Evolutionary conservation across 2,113 vertebrate genomes (phyloP).

Genomic region (Hirundichthys speculiger): DNA sequence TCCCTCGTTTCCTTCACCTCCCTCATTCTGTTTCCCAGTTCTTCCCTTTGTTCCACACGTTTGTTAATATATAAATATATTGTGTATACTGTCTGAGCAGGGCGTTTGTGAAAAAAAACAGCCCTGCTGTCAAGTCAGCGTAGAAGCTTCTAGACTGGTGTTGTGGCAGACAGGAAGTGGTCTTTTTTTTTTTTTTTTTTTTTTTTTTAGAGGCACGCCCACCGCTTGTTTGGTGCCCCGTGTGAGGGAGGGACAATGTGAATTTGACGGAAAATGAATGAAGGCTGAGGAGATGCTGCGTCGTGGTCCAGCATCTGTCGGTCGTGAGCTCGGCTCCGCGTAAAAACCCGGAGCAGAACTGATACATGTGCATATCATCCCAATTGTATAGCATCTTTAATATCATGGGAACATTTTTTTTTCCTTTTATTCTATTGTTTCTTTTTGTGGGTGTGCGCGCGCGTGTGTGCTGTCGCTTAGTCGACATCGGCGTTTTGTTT

Average conservation of each 20-base stretch:
- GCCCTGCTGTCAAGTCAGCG: conserved; percentile 81
- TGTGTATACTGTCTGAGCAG: conserved; percentile 76
- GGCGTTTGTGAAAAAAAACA: conserved; percentile 66
- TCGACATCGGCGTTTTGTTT: conserved; percentile 99
- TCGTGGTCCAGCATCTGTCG: conserved; percentile 79
- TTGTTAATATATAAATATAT: conserved; percentile 71
- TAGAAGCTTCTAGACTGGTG: conserved; percentile 80
- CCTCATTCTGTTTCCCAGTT: conserved; percentile 17
- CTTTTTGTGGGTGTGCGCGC: conserved; percentile 79
- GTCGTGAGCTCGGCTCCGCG: conserved; percentile 85
- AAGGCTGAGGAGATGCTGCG: conserved; percentile 79
- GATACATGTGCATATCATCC: conserved; percentile 97
- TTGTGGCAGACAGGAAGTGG: conserved; percentile 71
- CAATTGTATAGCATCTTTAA: conserved; percentile 95
- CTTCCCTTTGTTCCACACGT: conserved; percentile 32
- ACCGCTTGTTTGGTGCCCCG: conserved; percentile 72
- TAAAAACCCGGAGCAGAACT: conserved; percentile 62
- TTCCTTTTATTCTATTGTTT: conserved; percentile 76
- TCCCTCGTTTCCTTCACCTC: conserved; percentile 23
- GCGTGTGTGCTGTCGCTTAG: conserved; percentile 97
- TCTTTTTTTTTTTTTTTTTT: too few relatives aligned
- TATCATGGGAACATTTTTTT: conserved; percentile 92
- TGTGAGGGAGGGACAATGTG: conserved; percentile 85
- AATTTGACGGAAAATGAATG: conserved; percentile 80
- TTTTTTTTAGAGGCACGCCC: conserved; percentile 32